Evolutionary conservation across 2,113 vertebrate genomes (phyloP).

Genomic region (Nipponia nippon): DNA sequence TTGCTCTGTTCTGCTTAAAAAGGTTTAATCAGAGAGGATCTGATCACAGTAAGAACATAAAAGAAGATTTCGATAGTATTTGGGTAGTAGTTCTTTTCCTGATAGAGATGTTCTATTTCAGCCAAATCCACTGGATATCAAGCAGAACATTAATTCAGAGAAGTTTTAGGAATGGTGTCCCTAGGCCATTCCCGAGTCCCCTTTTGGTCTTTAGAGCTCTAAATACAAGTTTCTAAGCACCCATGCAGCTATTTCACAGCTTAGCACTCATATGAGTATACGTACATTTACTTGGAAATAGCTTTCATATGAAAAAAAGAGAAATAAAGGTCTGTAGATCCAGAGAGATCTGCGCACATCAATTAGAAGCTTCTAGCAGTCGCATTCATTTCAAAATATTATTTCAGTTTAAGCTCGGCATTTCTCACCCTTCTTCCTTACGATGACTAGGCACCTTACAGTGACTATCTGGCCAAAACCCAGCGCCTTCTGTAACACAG

Average conservation of each 20-base stretch:
- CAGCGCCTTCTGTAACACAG: background rate
- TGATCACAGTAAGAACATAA: background rate
- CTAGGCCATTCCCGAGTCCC: background rate
- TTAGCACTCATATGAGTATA: background rate
- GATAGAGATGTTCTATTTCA: background rate
- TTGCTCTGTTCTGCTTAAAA: background rate
- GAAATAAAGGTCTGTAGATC: background rate
- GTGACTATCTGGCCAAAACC: background rate
- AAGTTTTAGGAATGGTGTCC: background rate
- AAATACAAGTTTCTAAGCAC: background rate
- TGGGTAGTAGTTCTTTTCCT: background rate
- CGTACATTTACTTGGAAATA: background rate
- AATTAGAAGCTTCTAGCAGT: background rate
- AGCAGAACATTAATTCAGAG: background rate
- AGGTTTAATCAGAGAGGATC: background rate
- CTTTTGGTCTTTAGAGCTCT: background rate
- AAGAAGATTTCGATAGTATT: background rate
- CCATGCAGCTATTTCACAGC: background rate
- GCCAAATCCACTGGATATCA: background rate
- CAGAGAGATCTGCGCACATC: background rate
- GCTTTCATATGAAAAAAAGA: background rate
- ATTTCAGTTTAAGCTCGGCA: background rate
- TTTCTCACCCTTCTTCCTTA: background rate
- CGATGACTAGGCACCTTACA: accelerated
- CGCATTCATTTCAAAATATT: background rate